A percentile compares a stretch with the other conserved stretches of the same genome.
Conservation (phyloP, 2,797 vertebrate genomes). For the Tarsius wallacei region DNA sequence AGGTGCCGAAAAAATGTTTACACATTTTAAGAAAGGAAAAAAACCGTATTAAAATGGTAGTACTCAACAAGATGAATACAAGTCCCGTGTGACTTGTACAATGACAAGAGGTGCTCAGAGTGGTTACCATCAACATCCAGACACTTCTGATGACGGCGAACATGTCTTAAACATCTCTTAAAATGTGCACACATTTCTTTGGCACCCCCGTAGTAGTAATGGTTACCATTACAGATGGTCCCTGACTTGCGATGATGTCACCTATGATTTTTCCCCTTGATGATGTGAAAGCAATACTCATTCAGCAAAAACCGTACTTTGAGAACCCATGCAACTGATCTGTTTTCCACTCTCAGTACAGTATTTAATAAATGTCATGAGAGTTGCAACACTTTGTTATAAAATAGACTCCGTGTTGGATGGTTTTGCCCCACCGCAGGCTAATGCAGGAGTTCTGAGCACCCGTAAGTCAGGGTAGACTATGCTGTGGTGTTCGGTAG, state of each 20-base stretch:
- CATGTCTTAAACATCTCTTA: too few species aligned
- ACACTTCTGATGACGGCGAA: too few species aligned
- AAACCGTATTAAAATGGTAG: too few species aligned
- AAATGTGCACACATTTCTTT: too few species aligned
- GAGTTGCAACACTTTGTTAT: not conserved
- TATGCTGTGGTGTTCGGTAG: not conserved
- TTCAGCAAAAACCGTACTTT: not conserved
- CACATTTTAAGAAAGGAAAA: too few species aligned
- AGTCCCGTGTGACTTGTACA: too few species aligned
- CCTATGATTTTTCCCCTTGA: not conserved
- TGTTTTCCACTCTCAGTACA: not conserved
- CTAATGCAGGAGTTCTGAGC: not conserved
- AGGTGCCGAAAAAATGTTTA: too few species aligned
- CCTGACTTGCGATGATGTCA: not conserved
- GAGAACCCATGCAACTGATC: not conserved
- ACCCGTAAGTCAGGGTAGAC: not conserved
- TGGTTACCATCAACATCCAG: too few species aligned
- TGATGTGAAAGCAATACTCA: too few species aligned
- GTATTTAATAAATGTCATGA: not conserved
- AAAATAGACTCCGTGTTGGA: not conserved
- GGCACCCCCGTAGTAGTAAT: too few species aligned
- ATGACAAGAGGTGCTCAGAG: too few species aligned
- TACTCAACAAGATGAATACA: too few species aligned
- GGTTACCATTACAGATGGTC: not conserved
- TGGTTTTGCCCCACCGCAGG: not conserved